A percentile compares a stretch with the other conserved stretches of the same genome.
phyloP scores from a whole-genome alignment of 37 sponge, comb jelly and placozoan species.

The Oopsacas minuta region DNA sequence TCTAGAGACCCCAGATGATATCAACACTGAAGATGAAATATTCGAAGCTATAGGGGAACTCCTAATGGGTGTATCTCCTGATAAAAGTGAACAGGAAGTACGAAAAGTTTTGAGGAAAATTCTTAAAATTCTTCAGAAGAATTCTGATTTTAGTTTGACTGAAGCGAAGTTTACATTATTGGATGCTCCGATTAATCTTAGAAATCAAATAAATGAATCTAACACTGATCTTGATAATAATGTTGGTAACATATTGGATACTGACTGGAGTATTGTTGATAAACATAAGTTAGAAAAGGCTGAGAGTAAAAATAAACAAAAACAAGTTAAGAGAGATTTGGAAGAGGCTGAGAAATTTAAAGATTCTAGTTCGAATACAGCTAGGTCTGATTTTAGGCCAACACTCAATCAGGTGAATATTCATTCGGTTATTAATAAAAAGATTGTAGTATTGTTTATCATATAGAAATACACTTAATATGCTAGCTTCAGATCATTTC shows the following conservation, averaged over 20 bases:
- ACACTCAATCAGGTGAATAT: background rate
- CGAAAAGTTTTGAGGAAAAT: background rate
- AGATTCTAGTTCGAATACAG: background rate
- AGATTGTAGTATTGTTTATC: too few relatives aligned
- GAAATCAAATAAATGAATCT: constrained; percentile 21
- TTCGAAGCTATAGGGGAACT: constrained; percentile 48
- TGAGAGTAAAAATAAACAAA: constrained; percentile 57
- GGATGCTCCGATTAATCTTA: constrained; percentile 41
- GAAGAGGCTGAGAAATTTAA: constrained; percentile 22
- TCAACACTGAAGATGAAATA: constrained; percentile 34
- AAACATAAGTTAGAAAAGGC: constrained; percentile 67
- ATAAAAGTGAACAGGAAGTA: constrained; percentile 12
- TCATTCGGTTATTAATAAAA: background rate
- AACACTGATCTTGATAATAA: background rate
- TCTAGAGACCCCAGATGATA: constrained; percentile 39
- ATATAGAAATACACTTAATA: too few relatives aligned
- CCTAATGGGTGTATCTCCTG: constrained; percentile 27
- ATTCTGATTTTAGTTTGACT: background rate
- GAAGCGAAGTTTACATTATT: constrained; percentile 19
- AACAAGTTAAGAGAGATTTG: constrained; percentile 50
- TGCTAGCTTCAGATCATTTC: too few relatives aligned
- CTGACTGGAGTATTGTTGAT: constrained; percentile 27
- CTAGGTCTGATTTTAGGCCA: background rate
- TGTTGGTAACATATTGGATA: background rate
- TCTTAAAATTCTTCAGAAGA: background rate